phyloP scores from a whole-genome alignment of 2,113 vertebrate genomes.

The Raja brachyura region DNA sequence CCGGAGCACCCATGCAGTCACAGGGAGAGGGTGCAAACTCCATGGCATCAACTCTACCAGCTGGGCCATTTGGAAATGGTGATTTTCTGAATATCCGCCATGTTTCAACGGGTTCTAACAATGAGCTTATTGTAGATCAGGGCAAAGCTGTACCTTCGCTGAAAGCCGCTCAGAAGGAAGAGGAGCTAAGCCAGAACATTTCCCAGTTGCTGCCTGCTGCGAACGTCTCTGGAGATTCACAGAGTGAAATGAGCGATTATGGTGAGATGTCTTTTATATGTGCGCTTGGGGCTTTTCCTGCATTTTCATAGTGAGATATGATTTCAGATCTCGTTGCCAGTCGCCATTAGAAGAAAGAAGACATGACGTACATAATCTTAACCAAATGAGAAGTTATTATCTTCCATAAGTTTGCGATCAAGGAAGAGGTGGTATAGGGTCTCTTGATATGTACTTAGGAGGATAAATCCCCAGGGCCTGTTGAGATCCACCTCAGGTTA shows the following conservation, averaged over 20 bases:
- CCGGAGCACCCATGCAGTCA: too few relatives aligned
- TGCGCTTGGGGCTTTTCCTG: neutral
- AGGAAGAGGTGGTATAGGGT: too few relatives aligned
- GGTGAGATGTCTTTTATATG: neutral
- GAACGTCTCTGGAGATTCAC: neutral
- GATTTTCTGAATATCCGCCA: neutral
- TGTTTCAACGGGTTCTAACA: neutral
- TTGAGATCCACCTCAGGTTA: too few relatives aligned
- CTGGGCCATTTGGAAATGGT: neutral
- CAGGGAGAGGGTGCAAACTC: too few relatives aligned
- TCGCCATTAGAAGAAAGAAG: neutral
- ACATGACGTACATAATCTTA: neutral
- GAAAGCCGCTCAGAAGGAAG: neutral
- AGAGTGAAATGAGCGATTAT: neutral
- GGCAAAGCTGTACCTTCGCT: neutral
- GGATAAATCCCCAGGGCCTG: too few relatives aligned
- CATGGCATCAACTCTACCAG: too few relatives aligned
- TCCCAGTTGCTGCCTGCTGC: too few relatives aligned
- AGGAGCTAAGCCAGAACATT: neutral
- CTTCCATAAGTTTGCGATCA: neutral
- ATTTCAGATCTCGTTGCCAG: neutral
- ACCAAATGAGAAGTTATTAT: neutral
- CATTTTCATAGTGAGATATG: neutral
- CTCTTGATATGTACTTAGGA: too few relatives aligned
- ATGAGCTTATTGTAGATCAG: neutral